Evolutionary conservation across 2,113 vertebrate species (phyloP), one percentile per base, ranked within the genome.

Genomic region (Ardeotis arabs): DNA sequence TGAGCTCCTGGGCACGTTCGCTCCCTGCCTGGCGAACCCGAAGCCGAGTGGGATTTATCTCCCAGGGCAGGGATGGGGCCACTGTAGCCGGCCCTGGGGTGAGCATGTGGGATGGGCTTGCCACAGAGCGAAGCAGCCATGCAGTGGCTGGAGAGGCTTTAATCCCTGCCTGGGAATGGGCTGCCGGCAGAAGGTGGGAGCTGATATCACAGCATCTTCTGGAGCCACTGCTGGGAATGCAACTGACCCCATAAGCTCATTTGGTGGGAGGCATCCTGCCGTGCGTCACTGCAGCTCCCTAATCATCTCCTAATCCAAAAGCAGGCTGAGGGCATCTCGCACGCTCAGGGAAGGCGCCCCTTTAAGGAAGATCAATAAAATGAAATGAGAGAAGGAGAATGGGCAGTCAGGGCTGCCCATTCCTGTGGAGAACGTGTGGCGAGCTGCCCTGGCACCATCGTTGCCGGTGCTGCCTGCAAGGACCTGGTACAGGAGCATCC

Each of bases 401-500:
- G 20, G 29, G 22, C 25, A 7, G 28, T 4, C 2, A 1, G 23
- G 41, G 63, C 12, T 85, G 69, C 31, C 23, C 64, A 27, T 33
- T 45, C 58, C 49, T 0, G 2, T 37, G 27, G n/a, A 16, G 44
- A 4, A 39, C 0, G 0, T 0, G 1, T 79, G 13, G 41, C 7
- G 52, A 55, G 35, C 69, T 39, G 73, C 37, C 39, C 44, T 25
- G 35, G 77, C 47, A 55, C 31, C 33, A 7, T 21, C 0, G 0
- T 31, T 70, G 41, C 27, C 4, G 2, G 33, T 6, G 4, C 39
- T 64, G 8, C 41, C 31, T 7, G 39, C 4, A 6, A n/a, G 81
- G 6, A 3, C 45, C 35, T 7, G 56, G 56, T 56, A 6, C 2
- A 6, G 69, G 45, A 81, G 69, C 52, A 50, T 8, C 69, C 50